phyloP scores from a whole-genome alignment of 2,888 invertebrate species.

The Zaprionus lineosus region DNA sequence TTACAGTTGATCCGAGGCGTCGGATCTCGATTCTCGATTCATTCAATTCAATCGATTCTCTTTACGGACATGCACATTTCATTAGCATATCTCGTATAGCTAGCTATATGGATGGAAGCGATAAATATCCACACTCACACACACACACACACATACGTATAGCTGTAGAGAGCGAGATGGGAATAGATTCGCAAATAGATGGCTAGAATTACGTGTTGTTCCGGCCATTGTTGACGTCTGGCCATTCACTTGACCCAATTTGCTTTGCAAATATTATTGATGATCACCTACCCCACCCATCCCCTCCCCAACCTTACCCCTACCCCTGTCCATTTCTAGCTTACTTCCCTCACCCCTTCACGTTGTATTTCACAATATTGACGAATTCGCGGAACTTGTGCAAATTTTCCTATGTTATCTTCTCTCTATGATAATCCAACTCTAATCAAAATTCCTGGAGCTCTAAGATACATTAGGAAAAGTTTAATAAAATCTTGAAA shows the following conservation, averaged over 20 bases:
- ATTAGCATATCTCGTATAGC: slow-evolving; percentile 56
- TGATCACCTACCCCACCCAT: no score
- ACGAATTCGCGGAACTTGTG: no score
- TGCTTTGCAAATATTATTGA: slow-evolving; percentile 65
- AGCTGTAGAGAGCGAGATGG: background rate
- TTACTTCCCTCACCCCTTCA: no score
- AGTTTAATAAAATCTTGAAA: no score
- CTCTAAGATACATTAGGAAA: no score
- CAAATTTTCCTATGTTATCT: no score
- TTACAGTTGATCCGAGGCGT: slow-evolving; percentile 56
- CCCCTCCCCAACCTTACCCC: no score
- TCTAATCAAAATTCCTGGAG: no score
- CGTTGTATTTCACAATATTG: no score
- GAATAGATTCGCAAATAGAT: background rate
- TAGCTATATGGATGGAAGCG: background rate
- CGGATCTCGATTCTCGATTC: slow-evolving; percentile 19
- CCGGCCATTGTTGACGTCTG: slow-evolving; percentile 25
- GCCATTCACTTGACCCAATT: slow-evolving; percentile 69
- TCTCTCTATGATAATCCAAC: no score
- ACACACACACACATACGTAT: slow-evolving; percentile 17
- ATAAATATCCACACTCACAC: no score
- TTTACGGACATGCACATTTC: slow-evolving; percentile 54
- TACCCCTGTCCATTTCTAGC: no score
- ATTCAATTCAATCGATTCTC: slow-evolving; percentile 30
- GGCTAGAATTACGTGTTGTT: slow-evolving; percentile 46